Conservation (phyloP, 2,888 invertebrate species). For the Hydrotaea diabolus region DNA sequence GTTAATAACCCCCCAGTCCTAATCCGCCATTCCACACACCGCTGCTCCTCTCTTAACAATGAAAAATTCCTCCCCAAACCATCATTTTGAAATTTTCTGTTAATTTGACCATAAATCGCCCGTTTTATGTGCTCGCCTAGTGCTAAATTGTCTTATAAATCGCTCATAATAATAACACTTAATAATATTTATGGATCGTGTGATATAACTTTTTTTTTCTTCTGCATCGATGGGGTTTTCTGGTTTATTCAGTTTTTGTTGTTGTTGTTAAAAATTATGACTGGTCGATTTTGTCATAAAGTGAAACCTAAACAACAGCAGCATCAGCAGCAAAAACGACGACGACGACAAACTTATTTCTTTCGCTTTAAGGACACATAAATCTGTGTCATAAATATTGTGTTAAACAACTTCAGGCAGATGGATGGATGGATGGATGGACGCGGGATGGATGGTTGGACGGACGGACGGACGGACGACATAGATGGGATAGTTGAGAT, state of each 20-base stretch:
- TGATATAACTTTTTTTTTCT: not conserved
- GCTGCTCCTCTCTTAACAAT: too few relatives aligned
- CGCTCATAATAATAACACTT: constrained; percentile 32
- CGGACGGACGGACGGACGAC: too few relatives aligned
- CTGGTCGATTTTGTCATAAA: not conserved
- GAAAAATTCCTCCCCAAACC: not conserved
- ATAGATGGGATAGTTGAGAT: too few relatives aligned
- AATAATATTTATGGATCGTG: constrained; percentile 24
- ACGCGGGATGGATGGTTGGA: not conserved
- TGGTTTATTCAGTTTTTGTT: not conserved
- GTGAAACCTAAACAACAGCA: not conserved
- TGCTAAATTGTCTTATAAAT: constrained; percentile 30
- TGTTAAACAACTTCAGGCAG: constrained; percentile 11
- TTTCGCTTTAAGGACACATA: not conserved
- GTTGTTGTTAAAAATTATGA: not conserved
- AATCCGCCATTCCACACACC: too few relatives aligned
- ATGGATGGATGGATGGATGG: not conserved
- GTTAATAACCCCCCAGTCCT: not conserved
- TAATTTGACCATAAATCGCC: not conserved
- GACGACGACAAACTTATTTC: not conserved
- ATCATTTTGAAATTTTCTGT: not conserved
- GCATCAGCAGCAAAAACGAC: too few relatives aligned
- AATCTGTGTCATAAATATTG: constrained; percentile 15
- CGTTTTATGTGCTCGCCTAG: not conserved
- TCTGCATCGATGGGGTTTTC: not conserved